Percentiles rank a stretch among this genome's conserved stretches.
Evolutionary conservation across 1,140 invertebrate genomes (phyloP).

Genomic region (Plutomurus gul): DNA sequence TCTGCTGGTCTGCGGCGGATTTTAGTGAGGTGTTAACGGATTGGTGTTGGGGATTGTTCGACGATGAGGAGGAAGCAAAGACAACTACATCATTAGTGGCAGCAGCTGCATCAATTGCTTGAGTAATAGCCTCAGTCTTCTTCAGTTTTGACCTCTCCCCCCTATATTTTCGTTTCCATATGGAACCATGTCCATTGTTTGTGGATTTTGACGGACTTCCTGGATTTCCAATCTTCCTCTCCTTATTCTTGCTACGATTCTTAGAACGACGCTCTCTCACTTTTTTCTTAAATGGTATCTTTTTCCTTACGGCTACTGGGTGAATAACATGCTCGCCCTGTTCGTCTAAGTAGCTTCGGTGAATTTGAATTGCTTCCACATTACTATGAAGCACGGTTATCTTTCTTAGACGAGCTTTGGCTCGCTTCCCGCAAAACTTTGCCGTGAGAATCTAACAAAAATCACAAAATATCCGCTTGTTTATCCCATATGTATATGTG

Average conservation of each 20-base stretch:
- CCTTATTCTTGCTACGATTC: not conserved
- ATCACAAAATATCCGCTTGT: not conserved
- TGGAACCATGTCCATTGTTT: not conserved
- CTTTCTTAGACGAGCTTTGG: constrained; percentile 48
- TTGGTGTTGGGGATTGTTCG: not conserved
- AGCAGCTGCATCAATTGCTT: not conserved
- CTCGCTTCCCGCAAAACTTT: constrained; percentile 50
- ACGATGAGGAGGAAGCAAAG: not conserved
- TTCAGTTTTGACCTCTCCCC: not conserved
- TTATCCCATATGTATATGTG: too few species aligned
- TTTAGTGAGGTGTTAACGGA: not conserved
- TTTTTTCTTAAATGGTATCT: constrained; percentile 75
- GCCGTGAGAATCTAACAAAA: constrained; percentile 33
- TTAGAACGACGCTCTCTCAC: constrained; percentile 64
- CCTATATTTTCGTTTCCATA: constrained; percentile 33
- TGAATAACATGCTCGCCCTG: constrained; percentile 65
- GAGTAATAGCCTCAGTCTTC: not conserved
- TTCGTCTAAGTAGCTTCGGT: constrained; percentile 58
- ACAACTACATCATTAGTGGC: not conserved
- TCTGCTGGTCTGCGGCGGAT: not conserved
- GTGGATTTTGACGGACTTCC: not conserved
- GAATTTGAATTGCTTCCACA: constrained; percentile 53
- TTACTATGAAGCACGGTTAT: constrained; percentile 53
- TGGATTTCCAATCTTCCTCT: not conserved
- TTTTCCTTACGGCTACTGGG: constrained; percentile 70